Evolutionary conservation across 2,888 invertebrate species (phyloP), one percentile per base, ranked within the genome.

Genomic region (Calliopum simillimum): DNA sequence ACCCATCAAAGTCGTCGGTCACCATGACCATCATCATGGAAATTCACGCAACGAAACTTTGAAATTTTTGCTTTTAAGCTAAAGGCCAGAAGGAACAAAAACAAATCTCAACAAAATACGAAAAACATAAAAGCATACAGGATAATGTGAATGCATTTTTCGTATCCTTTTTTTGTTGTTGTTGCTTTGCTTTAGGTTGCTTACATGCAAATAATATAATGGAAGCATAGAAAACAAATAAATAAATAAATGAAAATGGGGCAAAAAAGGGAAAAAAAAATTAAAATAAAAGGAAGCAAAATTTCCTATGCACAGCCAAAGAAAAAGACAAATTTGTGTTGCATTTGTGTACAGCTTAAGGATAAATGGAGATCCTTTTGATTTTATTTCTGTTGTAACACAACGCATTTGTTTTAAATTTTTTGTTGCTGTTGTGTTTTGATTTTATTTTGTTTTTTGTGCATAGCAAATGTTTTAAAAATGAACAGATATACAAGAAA

Each of bases 131-230:
- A 63, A 53, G 47, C 47, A 63, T 63, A 66, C 68, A 72, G 69
- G 70, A 69, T 80, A 79, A 81, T 82, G 80, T 81, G 77, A 75
- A 81, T 81, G 82, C 81, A 81, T 81, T 81, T 81, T 69, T 58
- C 13, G 55, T 23, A 65, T n/a, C 53, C 55, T 44, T 61, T 61
- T 46, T 76, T 80, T 56, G n/a, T n/a, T n/a, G n/a, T n/a, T n/a
- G 47, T 59, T 61, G 25, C 51, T 23, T 44, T 41, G 46, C 64
- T 56, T 33, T 56, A 64, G 47, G 4, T 25, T 16, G 51, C 33
- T 49, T 25, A 41, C 11, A 23, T 33, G 33, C 33, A 33, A 33
- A 33, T 33, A 33, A 33, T 8, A 33, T 8, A 33, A 33, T 33
- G 33, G 8, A 33, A 8, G 33, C 33, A 33, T 33, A 33, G 33